Base-by-base conservation (phyloP, 1,140 invertebrate genomes). In the Fopius arisanus region DNA sequence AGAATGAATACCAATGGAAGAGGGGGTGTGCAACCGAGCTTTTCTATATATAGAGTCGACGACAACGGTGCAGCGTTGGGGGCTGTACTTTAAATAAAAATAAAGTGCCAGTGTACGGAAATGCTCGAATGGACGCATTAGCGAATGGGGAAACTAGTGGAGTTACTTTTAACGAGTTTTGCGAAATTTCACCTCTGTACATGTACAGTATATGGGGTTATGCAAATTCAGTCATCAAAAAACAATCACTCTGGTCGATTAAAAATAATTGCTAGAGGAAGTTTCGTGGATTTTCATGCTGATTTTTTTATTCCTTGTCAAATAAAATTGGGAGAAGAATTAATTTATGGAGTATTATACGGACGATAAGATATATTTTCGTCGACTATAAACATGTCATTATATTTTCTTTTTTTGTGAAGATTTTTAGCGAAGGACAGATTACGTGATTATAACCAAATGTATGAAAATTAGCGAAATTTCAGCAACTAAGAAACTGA, bases 61-160 rank as follows among this genome's bases (percentile, higher is more conserved):
- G 48, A 71, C 70, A 23, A 71, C 26, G 14, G 31, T 40, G 74
- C 68, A 37, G 31, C n/a, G 71, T 37, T 40, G 72, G 70, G 73
- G 79, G 31, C 40, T 23, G 77, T 76, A 81, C 78, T 87, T 87
- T 86, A 82, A 88, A 88, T 86, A 87, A 87, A 88, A 88, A 87
- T 87, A 86, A 86, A 87, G 78, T 86, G 73, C 79, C 75, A 76
- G 29, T 59, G 72, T 54, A 41, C 75, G 74, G 78, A 82, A 80
- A 84, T 75, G 78, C 72, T 78, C 75, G 78, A 79, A 83, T 80
- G 80, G 78, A 81, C 75, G 80, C 84, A 88, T 88, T 87, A 87
- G 81, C 82, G 81, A 87, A 87, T 86, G 80, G 81, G 43, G 78
- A 80, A 84, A 82, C 76, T 75, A 62, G 70, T 33, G 23, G 69